Base-by-base conservation (phyloP, 92 coral and sea anemone genomes). In the Chrysogorgia sp. region DNA sequence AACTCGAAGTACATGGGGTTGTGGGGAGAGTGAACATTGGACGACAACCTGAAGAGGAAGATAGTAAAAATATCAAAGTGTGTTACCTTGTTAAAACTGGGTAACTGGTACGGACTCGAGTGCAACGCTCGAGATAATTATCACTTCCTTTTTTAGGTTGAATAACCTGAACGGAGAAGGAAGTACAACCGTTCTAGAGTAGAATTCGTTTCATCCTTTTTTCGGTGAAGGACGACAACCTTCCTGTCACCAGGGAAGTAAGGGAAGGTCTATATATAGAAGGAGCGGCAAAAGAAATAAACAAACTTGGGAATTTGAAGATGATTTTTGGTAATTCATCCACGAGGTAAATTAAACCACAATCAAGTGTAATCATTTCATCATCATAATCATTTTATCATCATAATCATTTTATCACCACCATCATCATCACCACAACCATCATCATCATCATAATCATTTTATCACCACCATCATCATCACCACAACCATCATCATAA, bases 161-260 rank as follows among this genome's bases (percentile, higher is more conserved):
- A 22, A 41, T 24, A 34, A 66, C 91, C 56, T 88, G 97, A 90
- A 87, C 83, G 97, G 97, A 43, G 97, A 92, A 93, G 98, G 98
- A 93, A 93, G 87, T 78, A 81, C 96, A 93, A 91, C 98, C 96
- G 84, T 82, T 64, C 84, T 69, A 83, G 88, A 59, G 69, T 58
- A 3, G 2, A 2, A 14, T 14, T 61, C 82, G 35, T 45, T 59
- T 58, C 68, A 33, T 62, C 72, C 82, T 76, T 76, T 80, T 74
- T 80, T 75, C 58, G 87, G 82, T 58, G 87, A 83, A 83, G 87
- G 87, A 83, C 67, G 82, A 66, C 41, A 71, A 83, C 79, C 87
- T 71, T 82, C 47, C 72, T 34, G 19, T 32, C 43, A 65, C 25
- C 29, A 37, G 20, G 76, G 40, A 52, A 69, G 47, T 30, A 10